Base-by-base conservation (phyloP, 2,797 vertebrate genomes). In the Avahi laniger region DNA sequence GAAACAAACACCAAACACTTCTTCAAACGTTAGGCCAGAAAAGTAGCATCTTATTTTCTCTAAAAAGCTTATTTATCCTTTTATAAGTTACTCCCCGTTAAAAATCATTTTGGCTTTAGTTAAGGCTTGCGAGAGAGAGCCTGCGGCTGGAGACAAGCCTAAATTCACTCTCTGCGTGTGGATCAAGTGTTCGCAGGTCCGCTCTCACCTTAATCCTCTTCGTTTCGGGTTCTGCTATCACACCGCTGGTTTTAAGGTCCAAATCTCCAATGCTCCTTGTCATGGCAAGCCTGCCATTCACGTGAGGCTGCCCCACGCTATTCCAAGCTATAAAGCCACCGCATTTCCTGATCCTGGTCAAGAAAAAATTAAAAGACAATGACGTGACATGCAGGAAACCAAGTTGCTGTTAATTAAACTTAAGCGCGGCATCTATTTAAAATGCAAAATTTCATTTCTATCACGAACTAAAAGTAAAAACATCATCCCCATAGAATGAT, bases 201-300 rank as follows among this genome's bases (percentile, higher is more conserved):
- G 46, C 78, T 91, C 98, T 97, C 97, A 99, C 99, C 95, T 98
- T 97, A 95, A 99, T 80, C 96, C 98, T 99, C 97, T 99, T 99
- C 69, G 99, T 99, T 98, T 99, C 99, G 0, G 99, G 99, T 94
- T 99, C 99, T 81, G 99, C 99, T 67, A 99, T 99, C 96, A 99
- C 99, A n/a, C 99, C 99, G 18, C 97, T 98, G 82, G 97, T 98
- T 98, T 99, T 99, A 87, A 99, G 99, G 97, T 99, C 99, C 98
- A 99, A 98, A 98, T 99, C 99, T 96, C 99, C 99, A 75, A 99
- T 99, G 97, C 99, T 99, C 91, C 99, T 99, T 0, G 99, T 99
- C 99, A 99, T 99, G 43, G 99, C 99, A 96, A 99, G 98, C 94
- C 99, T 99, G 90, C 99, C 99, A 7, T 99, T 99, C 80, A 99